Conservation (phyloP, 2,797 vertebrate species). For the Channallabes apus region DNA sequence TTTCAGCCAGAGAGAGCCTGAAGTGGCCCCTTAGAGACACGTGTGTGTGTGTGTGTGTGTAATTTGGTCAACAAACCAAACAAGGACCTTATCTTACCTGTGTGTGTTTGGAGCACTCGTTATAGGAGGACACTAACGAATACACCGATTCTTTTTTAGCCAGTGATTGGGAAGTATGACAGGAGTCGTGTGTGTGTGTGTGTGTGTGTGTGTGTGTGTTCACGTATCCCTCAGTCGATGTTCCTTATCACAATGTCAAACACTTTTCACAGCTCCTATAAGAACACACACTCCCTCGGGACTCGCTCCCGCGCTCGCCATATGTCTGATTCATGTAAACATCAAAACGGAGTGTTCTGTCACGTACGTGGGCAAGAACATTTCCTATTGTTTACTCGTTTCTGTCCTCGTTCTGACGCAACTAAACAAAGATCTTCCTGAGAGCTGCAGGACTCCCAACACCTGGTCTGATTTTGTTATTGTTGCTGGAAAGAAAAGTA, state of each 20-base stretch:
- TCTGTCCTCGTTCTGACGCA: conserved; percentile 26
- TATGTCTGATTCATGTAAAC: conserved; percentile 47
- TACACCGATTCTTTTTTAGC: conserved; percentile 15
- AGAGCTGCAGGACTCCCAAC: conserved; percentile 30
- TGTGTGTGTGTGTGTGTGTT: conserved; percentile 11
- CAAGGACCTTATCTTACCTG: conserved; percentile 64
- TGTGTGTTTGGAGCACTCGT: conserved; percentile 61
- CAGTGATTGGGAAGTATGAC: not conserved
- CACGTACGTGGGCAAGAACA: conserved; percentile 38
- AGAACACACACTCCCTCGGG: conserved; percentile 37
- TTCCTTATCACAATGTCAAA: conserved; percentile 46
- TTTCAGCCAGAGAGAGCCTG: conserved; percentile 70
- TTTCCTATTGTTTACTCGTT: conserved; percentile 50
- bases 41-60: conserved; percentile 65
- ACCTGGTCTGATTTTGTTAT: not conserved
- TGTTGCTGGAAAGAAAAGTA: conserved; percentile 24
- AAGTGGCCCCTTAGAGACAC: conserved; percentile 73
- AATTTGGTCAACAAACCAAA: conserved; percentile 34
- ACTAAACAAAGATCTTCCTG: conserved; percentile 50
- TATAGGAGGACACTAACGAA: conserved; percentile 47
- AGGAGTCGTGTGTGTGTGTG: not conserved
- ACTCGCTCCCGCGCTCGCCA: conserved; percentile 25
- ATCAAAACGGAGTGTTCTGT: conserved; percentile 52
- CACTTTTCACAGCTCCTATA: conserved; percentile 32
- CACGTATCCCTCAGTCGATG: conserved; percentile 19